These are phyloP conservation scores for Balaenoptera acutorostrata DNA, from an alignment of 2,113 vertebrate species.

Conservation along the genomic window DNA sequence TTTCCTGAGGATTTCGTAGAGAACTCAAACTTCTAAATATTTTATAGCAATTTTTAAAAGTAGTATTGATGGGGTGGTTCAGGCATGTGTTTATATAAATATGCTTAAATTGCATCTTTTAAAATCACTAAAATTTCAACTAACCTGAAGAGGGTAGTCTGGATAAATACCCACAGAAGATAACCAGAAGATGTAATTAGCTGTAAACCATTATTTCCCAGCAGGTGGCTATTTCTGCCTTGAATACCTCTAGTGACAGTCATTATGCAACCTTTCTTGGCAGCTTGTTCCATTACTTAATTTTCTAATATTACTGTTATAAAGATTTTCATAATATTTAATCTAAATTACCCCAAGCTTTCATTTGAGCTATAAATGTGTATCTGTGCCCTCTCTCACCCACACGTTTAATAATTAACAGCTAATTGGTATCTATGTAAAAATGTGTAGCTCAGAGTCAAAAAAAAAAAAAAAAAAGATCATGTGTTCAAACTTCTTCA, in stretches of 20 bases:
- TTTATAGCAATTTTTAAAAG: neutral
- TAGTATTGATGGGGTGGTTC: neutral
- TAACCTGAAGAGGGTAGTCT: conserved; percentile 1
- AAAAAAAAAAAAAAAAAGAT: neutral
- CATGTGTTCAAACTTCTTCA: conserved; percentile 44
- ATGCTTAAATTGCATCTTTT: conserved; percentile 5
- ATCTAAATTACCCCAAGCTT: conserved; percentile 41
- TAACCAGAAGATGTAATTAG: conserved; percentile 39
- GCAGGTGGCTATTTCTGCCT: conserved; percentile 38
- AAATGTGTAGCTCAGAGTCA: neutral
- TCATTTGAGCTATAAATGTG: conserved; percentile 53
- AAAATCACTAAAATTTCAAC: conserved; percentile 22
- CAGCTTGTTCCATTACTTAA: conserved; percentile 43
- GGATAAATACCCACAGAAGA: neutral
- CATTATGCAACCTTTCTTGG: conserved; percentile 28
- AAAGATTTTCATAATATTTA: conserved; percentile 65
- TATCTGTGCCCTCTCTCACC: conserved; percentile 38
- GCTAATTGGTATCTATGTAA: conserved; percentile 51
- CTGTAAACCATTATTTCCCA: conserved; percentile 20
- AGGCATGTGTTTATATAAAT: neutral
- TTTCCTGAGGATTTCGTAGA: neutral
- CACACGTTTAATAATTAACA: conserved; percentile 59
- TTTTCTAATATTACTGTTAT: conserved; percentile 49
- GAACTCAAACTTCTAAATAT: neutral
- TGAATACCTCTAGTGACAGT: conserved; percentile 29